Conservation (phyloP, 2,888 invertebrate species). For the Lysandra bellargus region DNA sequence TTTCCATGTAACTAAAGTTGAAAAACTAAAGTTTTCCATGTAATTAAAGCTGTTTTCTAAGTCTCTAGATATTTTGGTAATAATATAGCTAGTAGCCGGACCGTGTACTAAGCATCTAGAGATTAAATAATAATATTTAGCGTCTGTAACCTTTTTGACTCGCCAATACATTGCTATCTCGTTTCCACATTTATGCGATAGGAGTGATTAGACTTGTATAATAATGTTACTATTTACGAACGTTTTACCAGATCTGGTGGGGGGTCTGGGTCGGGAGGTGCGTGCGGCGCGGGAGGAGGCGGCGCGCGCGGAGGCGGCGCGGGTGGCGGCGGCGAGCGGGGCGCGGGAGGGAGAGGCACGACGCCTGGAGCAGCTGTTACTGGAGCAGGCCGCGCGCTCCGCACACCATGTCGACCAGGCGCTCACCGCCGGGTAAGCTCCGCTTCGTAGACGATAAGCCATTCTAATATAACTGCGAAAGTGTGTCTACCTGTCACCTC, state of each 20-base stretch:
- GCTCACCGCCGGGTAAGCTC: slow-evolving; percentile 56
- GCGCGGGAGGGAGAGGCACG: slow-evolving; percentile 51
- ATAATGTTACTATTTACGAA: background rate
- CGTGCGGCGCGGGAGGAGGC: slow-evolving; percentile 58
- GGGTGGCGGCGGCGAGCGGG: slow-evolving; percentile 53
- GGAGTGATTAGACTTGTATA: too few species aligned
- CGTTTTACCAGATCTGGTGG: slow-evolving; percentile 63
- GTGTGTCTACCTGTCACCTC: too few species aligned
- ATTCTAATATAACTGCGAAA: too few species aligned
- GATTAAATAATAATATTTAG: too few species aligned
- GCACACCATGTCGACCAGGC: slow-evolving; percentile 56
- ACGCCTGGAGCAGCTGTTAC: slow-evolving; percentile 30
- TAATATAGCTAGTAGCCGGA: too few species aligned
- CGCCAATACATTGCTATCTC: too few species aligned
- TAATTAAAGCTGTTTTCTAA: background rate
- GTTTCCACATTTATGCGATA: too few species aligned
- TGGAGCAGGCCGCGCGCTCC: slow-evolving; percentile 41
- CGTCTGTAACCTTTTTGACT: too few species aligned
- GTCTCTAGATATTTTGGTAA: too few species aligned
- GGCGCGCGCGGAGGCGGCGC: slow-evolving; percentile 49
- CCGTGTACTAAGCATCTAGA: too few species aligned
- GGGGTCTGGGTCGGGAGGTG: slow-evolving; percentile 71
- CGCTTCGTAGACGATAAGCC: too few species aligned
- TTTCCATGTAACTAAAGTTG: background rate
- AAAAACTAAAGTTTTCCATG: background rate